Evolutionary conservation across 2,888 invertebrate species (phyloP).

Genomic region (Tinea trinotella): DNA sequence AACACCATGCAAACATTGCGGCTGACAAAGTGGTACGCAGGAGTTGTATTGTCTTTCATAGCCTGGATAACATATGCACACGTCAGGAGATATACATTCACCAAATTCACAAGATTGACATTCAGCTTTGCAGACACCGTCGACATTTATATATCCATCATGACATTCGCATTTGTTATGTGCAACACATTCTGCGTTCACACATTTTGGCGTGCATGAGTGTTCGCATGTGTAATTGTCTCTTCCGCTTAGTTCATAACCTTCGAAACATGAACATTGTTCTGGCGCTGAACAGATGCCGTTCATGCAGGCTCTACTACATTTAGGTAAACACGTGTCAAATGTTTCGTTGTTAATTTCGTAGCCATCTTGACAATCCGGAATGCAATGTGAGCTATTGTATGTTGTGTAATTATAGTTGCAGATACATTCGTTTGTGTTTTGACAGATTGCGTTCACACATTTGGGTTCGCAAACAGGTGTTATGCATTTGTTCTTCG

Average conservation of each 20-base stretch:
- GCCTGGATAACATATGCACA: slow-evolving; percentile 17
- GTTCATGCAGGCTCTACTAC: slow-evolving; percentile 23
- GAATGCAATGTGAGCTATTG: slow-evolving; percentile 23
- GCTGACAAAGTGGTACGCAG: slow-evolving; percentile 25
- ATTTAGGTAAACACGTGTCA: slow-evolving; percentile 28
- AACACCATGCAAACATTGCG: slow-evolving; percentile 23
- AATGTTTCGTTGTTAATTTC: slow-evolving; percentile 22
- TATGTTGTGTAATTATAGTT: neutral
- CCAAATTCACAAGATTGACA: slow-evolving; percentile 23
- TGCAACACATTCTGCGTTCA: slow-evolving; percentile 31
- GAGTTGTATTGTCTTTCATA: neutral
- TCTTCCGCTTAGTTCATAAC: slow-evolving; percentile 16
- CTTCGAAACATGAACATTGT: slow-evolving; percentile 35
- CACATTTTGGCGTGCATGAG: slow-evolving; percentile 26
- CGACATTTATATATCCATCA: slow-evolving; percentile 25
- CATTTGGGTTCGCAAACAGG: slow-evolving; percentile 45
- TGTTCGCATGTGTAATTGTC: slow-evolving; percentile 21
- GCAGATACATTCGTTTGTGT: slow-evolving; percentile 8
- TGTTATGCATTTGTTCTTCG: slow-evolving; percentile 40
- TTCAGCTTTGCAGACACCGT: slow-evolving; percentile 26
- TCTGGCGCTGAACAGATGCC: slow-evolving; percentile 29
- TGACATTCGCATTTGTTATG: slow-evolving; percentile 28
- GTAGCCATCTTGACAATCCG: slow-evolving; percentile 27
- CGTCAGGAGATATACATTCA: slow-evolving; percentile 21
- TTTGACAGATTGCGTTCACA: slow-evolving; percentile 40